Evolutionary conservation across 2,113 vertebrate species (phyloP), one percentile per base, ranked within the genome.

Genomic region (Paracanthobrama guichenoti): DNA sequence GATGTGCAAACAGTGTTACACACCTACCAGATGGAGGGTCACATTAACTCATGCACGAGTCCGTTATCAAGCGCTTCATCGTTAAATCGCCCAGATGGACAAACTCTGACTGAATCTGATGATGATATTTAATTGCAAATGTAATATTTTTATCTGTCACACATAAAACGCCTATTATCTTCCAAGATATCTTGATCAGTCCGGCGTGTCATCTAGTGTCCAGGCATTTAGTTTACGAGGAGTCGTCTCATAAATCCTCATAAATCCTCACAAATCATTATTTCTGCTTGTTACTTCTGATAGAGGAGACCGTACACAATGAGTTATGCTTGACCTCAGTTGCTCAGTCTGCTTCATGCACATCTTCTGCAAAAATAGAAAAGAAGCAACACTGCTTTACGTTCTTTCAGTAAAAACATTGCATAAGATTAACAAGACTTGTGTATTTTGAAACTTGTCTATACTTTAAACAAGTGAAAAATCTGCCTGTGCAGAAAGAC

Each of bases 1-100:
- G 44, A 50, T 55, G 35, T 84, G 42, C 77, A 85, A 42, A 57
- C n/a, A n/a, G 26, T 60, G 71, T 81, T 69, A 59, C 20, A 67
- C 73, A 80, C 57, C 50, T 12, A 81, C 57, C 69, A 74, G 35
- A 86, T 79, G 16, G 78, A 44, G n/a, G 28, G 24, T 50, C 39
- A 35, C 22, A 8, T 53, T 57, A 26, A 75, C 28, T 76, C 24
- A 79, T n/a, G 55, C 39, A 2, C 57, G 22, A 35, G 20, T 64
- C 39, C 7, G 11, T 46, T 24, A 24, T 72, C 69, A 14, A 14
- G 39, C 3, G 39, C 20, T 10, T 71, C 10, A 24, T 46, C 22
- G 20, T 71, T 44, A 44, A 71, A 71, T n/a, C 39, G 42, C 22
- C 9, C 67, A 13, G 20, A 6, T 50, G 72, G n/a, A 48, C 8